Base-by-base conservation (phyloP, 2,797 vertebrate species). In the Labeo calbasu region DNA sequence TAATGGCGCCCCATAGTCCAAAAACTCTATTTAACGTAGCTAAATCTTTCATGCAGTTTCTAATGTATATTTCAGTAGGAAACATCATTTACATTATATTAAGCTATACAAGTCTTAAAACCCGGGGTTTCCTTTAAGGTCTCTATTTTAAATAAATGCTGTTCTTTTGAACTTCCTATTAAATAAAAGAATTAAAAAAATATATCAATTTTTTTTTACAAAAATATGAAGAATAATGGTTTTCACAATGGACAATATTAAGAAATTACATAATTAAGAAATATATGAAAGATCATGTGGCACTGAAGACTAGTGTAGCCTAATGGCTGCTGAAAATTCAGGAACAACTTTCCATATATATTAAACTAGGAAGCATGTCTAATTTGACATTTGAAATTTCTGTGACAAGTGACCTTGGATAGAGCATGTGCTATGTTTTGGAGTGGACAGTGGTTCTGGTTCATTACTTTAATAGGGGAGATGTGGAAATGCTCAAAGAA, bases 401-500 rank as follows among this genome's bases (percentile, higher is more conserved):
- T 72, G 46, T 65, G 40, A 61, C 36, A 81, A 72, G 50, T 71
- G 15, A 82, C 17, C 32, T 40, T 55, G 61, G 43, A 25, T n/a
- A 2, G n/a, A 72, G 15, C n/a, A 63, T 69, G 23, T 68, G 82
- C 17, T 83, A 50, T 70, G 63, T 21, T 69, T 83, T 82, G n/a
- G 61, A 82, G 32, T 48, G 32, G 32, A 77, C 15, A 36, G 50
- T 3, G n/a, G 21, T 28, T 79, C 72, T 68, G 13, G 48, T 21
- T 63, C 66, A 81, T 88, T 92, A 98, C 98, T 96, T 99, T 99
- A 90, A 99, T 91, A 84, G 98, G 98, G 50, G 98, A 99, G 91
- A 99, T 99, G 91, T 99, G 98, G 87, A 99, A 98, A 88, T 98
- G 96, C 84, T 99, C 96, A 55, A 99, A 99, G 94, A 99, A 99